Conservation (phyloP, 1,140 invertebrate genomes). For the Neodiprion fabricii region DNA sequence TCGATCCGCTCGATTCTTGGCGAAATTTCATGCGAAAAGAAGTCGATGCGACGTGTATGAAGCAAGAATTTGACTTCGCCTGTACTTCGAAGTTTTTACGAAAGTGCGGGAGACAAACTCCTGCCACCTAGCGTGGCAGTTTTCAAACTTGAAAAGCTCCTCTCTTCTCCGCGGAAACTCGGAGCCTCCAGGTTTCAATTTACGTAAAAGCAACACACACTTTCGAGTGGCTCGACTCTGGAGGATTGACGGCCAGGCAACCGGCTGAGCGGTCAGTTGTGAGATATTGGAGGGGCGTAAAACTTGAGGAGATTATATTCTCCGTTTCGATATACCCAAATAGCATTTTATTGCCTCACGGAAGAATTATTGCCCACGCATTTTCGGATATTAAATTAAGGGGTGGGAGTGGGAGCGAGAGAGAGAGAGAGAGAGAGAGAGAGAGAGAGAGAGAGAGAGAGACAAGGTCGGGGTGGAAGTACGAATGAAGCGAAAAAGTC, state of each 20-base stretch:
- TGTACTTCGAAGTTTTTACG: too few relatives aligned
- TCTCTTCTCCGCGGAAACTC: constrained; percentile 15
- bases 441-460: neutral
- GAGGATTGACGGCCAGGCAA: constrained; percentile 6
- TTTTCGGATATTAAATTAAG: neutral
- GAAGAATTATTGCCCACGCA: neutral
- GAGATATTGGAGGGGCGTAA: constrained; percentile 45
- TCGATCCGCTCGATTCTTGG: too few relatives aligned
- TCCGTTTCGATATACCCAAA: constrained; percentile 58
- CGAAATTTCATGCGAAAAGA: too few relatives aligned
- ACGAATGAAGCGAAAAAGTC: too few relatives aligned
- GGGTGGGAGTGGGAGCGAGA: neutral
- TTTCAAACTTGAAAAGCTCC: constrained; percentile 37
- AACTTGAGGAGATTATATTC: constrained; percentile 61
- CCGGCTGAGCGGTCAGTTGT: constrained; percentile 44
- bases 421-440: neutral
- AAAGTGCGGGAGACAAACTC: constrained; percentile 27
- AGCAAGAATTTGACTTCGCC: too few relatives aligned
- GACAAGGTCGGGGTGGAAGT: neutral
- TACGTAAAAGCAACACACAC: constrained; percentile 54
- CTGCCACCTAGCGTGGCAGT: constrained; percentile 55
- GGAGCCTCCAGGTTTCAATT: constrained; percentile 50
- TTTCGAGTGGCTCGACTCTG: constrained; percentile 33
- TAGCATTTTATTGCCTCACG: constrained; percentile 54
- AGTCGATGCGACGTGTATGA: too few relatives aligned